Conservation (phyloP, 1,140 invertebrate genomes). For the Zaprionus gabonicus region DNA sequence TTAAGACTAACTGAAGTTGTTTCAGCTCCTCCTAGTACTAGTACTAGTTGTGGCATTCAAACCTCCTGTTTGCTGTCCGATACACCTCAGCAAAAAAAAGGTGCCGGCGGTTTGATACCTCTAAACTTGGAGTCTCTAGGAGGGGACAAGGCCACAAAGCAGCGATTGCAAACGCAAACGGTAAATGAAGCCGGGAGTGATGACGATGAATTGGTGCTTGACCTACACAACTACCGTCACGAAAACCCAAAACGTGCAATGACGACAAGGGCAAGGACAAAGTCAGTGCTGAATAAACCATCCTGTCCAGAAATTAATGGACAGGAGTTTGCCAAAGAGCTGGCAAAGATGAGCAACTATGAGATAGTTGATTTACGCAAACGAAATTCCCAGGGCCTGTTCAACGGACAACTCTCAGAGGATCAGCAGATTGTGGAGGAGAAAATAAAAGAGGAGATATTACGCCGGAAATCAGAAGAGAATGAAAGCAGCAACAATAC, state of each 20-base stretch:
- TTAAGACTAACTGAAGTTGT: not conserved
- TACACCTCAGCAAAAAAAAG: conserved; percentile 20
- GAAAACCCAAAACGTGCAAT: not conserved
- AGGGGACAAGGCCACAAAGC: not conserved
- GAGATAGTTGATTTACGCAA: conserved; percentile 78
- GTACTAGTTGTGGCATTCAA: conserved; percentile 20
- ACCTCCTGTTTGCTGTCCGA: not conserved
- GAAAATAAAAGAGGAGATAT: conserved; percentile 54
- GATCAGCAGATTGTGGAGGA: conserved; percentile 47
- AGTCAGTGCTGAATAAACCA: conserved; percentile 60
- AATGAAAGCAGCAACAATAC: not conserved
- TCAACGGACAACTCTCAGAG: conserved; percentile 17
- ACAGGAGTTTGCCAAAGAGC: conserved; percentile 64
- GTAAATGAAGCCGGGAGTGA: not conserved
- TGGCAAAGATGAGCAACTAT: conserved; percentile 64
- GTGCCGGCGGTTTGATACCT: no score
- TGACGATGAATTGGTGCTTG: not conserved
- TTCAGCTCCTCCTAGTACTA: not conserved
- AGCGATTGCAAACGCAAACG: not conserved
- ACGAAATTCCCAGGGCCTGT: conserved; percentile 58
- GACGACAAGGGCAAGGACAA: conserved; percentile 20
- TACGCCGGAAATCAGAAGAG: conserved; percentile 40
- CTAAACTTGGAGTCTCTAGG: not conserved
- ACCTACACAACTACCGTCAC: not conserved
- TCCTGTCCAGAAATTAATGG: conserved; percentile 68